phyloP scores from a whole-genome alignment of 2,113 vertebrate genomes.

The Epinephelus moara region DNA sequence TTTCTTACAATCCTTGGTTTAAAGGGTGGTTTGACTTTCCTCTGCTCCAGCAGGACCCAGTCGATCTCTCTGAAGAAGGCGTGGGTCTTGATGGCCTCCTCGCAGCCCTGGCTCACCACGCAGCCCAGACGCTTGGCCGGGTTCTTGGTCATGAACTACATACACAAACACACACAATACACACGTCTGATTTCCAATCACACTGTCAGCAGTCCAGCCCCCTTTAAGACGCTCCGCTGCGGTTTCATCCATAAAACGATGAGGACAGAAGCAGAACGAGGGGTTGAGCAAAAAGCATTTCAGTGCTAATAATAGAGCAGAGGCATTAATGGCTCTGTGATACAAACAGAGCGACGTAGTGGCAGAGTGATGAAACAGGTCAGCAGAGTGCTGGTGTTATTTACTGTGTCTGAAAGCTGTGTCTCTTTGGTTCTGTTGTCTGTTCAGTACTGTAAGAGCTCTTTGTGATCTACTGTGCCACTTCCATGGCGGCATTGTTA shows the following conservation, averaged over 20 bases:
- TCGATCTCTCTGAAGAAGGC: slow-evolving; percentile 98
- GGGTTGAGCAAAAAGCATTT: slow-evolving; percentile 34
- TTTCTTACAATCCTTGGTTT: slow-evolving; percentile 98
- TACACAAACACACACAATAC: slow-evolving; percentile 40
- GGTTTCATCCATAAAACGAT: slow-evolving; percentile 30
- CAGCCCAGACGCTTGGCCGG: slow-evolving; percentile 96
- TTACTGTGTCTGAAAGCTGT: slow-evolving; percentile 35
- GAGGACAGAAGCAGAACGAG: slow-evolving; percentile 36
- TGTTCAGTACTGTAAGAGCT: slow-evolving; percentile 38
- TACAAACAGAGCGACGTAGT: slow-evolving; percentile 45
- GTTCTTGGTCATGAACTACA: slow-evolving; percentile 98
- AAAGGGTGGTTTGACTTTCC: slow-evolving; percentile 97
- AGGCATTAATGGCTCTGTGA: slow-evolving; percentile 54
- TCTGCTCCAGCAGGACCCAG: slow-evolving; percentile 97
- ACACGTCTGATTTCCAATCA: slow-evolving; percentile 7
- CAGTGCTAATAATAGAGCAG: slow-evolving; percentile 54
- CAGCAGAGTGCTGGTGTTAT: slow-evolving; percentile 44
- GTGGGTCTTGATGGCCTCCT: slow-evolving; percentile 97
- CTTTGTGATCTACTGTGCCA: slow-evolving; percentile 36
- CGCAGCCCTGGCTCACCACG: slow-evolving; percentile 91
- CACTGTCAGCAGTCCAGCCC: background rate
- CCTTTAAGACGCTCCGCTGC: slow-evolving; percentile 5
- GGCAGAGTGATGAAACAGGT: slow-evolving; percentile 52
- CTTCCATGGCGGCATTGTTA: slow-evolving; percentile 48
- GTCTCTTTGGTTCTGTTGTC: slow-evolving; percentile 42